These are phyloP conservation scores for Thera britannica DNA, from an alignment of 2,888 invertebrate species.

Conservation along the genomic window DNA sequence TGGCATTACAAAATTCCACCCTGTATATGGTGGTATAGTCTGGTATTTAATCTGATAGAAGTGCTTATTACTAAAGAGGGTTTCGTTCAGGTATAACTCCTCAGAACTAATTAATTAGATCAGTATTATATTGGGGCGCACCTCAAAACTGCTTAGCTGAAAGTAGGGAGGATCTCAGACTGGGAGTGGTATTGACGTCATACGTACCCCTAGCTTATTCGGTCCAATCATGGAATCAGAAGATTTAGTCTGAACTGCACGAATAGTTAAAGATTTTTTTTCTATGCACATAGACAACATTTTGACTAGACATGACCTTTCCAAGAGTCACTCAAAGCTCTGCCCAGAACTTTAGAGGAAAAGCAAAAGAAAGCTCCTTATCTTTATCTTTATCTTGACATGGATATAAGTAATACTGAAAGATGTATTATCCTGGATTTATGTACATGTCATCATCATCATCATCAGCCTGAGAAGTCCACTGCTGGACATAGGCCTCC, in stretches of 20 bases:
- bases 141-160: background rate
- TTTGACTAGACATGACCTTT: background rate
- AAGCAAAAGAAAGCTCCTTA: too few species aligned
- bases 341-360: too few species aligned
- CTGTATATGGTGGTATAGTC: too few species aligned
- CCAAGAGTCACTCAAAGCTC: too few species aligned
- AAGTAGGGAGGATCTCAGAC: constrained; percentile 6
- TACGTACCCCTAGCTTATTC: constrained; percentile 21
- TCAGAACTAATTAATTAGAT: background rate
- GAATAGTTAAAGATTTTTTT: too few species aligned
- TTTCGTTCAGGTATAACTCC: background rate
- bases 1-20: too few species aligned
- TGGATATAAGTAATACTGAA: too few species aligned
- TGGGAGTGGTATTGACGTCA: constrained; percentile 19
- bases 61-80: background rate
- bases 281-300: background rate
- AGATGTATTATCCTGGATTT: too few species aligned
- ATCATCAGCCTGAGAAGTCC: too few species aligned
- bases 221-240: constrained; percentile 30
- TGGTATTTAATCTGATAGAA: background rate
- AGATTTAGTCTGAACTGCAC: constrained; percentile 16
- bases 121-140: background rate
- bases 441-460: too few species aligned
- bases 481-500: too few species aligned
- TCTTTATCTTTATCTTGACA: too few species aligned